phyloP scores from a whole-genome alignment of 92 coral and sea anemone species.

The Ricordea florida region DNA sequence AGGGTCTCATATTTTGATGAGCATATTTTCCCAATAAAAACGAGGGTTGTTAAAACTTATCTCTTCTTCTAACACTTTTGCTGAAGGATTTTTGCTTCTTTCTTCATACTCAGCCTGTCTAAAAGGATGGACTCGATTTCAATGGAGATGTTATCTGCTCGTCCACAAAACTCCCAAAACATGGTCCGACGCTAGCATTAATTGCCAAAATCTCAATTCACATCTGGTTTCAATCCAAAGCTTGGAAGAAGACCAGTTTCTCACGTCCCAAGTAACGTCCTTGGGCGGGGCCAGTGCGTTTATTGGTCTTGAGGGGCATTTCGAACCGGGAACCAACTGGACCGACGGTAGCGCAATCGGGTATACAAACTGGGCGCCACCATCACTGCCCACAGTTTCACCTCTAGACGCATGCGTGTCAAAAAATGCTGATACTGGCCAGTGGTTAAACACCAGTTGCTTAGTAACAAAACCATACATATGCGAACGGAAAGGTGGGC shows the following conservation, averaged over 20 bases:
- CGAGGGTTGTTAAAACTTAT: too few relatives aligned
- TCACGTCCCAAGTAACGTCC: neutral
- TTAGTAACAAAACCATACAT: neutral
- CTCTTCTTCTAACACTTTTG: too few relatives aligned
- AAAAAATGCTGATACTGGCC: conserved; percentile 3
- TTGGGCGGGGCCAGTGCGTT: neutral
- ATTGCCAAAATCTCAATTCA: conserved; percentile 7
- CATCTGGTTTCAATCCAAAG: neutral
- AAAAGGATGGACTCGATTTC: neutral
- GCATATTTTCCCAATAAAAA: too few relatives aligned
- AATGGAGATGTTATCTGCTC: neutral
- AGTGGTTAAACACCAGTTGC: conserved; percentile 28
- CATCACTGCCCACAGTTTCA: neutral
- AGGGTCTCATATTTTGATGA: too few relatives aligned
- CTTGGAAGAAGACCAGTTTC: conserved; percentile 4
- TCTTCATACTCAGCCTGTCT: conserved; percentile 13
- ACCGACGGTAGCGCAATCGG: neutral
- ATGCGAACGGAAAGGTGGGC: conserved; percentile 34
- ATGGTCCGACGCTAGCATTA: neutral
- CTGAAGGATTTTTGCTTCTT: neutral
- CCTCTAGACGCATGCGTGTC: conserved; percentile 21
- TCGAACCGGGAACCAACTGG: too few relatives aligned
- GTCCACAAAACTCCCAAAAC: neutral
- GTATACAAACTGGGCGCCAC: conserved; percentile 3
- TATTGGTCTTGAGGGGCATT: neutral